These are phyloP conservation scores for Prunella himalayana DNA, from an alignment of 2,113 vertebrate genomes.

Conservation along the genomic window DNA sequence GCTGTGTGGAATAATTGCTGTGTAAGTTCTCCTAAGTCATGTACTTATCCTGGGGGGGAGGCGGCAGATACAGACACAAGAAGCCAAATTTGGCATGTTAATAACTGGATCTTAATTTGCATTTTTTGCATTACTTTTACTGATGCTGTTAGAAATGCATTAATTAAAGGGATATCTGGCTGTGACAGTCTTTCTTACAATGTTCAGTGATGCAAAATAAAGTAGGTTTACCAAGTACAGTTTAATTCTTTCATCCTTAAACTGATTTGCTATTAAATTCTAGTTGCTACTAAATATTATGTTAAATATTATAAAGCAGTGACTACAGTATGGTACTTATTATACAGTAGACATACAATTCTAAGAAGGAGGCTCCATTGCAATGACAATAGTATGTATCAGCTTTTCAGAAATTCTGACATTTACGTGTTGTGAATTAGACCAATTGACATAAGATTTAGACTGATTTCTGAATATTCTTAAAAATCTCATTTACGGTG, in stretches of 20 bases:
- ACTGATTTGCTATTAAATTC: not conserved
- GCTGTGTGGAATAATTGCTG: not conserved
- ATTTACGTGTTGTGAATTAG: not conserved
- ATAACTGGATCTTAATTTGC: not conserved
- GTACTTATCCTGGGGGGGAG: not conserved
- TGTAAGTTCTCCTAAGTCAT: not conserved
- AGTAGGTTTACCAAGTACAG: not conserved
- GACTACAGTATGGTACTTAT: not conserved
- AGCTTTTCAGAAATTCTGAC: not conserved
- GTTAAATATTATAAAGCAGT: not conserved
- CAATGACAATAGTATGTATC: not conserved
- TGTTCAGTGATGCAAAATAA: not conserved
- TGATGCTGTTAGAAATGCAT: not conserved
- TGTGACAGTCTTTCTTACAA: not conserved
- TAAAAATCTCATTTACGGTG: not conserved
- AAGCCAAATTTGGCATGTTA: not conserved
- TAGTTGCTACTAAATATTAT: not conserved
- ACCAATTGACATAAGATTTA: not conserved
- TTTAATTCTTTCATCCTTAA: not conserved
- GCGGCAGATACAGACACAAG: rapidly evolving
- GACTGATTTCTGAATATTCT: not conserved
- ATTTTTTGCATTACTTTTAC: not conserved
- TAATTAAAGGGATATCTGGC: not conserved
- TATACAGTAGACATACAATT: not conserved
- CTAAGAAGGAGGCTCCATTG: not conserved